Evolutionary conservation across 2,888 invertebrate species (phyloP).

Genomic region (Pachliopta kotzebuea): DNA sequence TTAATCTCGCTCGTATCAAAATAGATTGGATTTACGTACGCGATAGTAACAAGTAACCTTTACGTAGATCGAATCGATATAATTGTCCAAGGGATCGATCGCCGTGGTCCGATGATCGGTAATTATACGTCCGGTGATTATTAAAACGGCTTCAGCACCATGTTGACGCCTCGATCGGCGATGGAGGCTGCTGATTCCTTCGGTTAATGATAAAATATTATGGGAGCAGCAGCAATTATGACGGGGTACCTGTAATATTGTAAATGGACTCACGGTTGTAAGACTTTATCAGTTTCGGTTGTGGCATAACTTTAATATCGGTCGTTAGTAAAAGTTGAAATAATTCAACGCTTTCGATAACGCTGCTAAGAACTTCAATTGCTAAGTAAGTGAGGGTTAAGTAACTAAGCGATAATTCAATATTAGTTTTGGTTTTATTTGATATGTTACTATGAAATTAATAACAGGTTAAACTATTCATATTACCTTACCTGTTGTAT

Average conservation of each 20-base stretch:
- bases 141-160: conserved; percentile 10
- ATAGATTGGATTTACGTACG: not conserved
- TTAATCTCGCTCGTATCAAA: not conserved
- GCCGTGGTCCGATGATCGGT: conserved; percentile 3
- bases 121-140: conserved; percentile 26
- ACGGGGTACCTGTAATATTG: conserved; percentile 17
- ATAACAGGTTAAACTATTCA: too few relatives aligned
- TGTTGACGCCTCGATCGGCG: conserved; percentile 2
- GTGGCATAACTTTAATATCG: conserved; percentile 14
- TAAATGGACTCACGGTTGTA: conserved; percentile 16
- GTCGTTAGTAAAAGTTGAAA: conserved; percentile 4
- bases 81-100: conserved; percentile 27
- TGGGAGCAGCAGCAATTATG: conserved; percentile 12
- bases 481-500: too few relatives aligned
- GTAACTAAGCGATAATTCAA: too few relatives aligned
- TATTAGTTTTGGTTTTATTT: too few relatives aligned
- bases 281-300: conserved; percentile 16
- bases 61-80: conserved; percentile 19
- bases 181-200: conserved; percentile 24
- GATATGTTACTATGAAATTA: too few relatives aligned
- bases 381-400: too few relatives aligned
- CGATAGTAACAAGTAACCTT: not conserved
- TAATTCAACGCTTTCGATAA: not conserved
- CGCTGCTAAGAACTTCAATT: too few relatives aligned
- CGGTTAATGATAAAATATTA: conserved; percentile 22